Percentiles rank a stretch among this genome's conserved stretches.
These are phyloP conservation scores for Rana temporaria DNA, from an alignment of 2,113 vertebrate species.

Conservation along the genomic window DNA sequence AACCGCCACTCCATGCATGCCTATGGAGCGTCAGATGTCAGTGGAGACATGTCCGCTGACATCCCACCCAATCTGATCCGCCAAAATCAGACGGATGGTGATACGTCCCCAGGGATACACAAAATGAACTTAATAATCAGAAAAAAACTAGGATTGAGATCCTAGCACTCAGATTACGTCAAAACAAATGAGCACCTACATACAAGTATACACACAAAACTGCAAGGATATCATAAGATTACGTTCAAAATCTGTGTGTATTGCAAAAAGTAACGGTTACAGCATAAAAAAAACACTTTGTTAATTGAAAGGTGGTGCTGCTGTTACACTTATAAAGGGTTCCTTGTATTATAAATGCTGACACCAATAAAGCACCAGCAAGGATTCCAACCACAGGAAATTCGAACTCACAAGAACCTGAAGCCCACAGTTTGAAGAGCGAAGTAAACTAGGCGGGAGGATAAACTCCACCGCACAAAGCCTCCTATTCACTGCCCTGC, in stretches of 20 bases:
- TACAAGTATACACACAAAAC: no score
- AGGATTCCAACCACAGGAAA: constrained; percentile 38
- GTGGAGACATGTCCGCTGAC: no score
- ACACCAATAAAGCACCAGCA: constrained; percentile 19
- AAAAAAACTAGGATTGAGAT: no score
- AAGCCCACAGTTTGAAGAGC: neutral
- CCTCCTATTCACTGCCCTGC: constrained; percentile 25
- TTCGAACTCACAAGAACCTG: constrained; percentile 20
- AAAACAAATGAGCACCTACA: neutral
- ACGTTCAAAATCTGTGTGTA: no score
- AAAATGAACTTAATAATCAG: no score
- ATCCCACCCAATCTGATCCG: no score
- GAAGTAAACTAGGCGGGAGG: constrained; percentile 10
- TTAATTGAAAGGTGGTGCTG: neutral
- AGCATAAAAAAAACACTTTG: neutral
- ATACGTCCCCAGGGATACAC: no score
- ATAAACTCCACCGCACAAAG: constrained; percentile 48
- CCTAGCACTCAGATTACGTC: no score
- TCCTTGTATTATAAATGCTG: constrained; percentile 39
- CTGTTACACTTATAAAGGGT: constrained; percentile 15
- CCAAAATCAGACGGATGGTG: no score
- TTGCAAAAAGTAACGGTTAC: neutral
- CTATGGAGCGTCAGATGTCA: no score
- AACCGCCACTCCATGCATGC: no score
- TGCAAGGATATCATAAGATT: no score